phyloP scores from a whole-genome alignment of 1,140 invertebrate genomes.

The Himalopsyche phryganea region DNA sequence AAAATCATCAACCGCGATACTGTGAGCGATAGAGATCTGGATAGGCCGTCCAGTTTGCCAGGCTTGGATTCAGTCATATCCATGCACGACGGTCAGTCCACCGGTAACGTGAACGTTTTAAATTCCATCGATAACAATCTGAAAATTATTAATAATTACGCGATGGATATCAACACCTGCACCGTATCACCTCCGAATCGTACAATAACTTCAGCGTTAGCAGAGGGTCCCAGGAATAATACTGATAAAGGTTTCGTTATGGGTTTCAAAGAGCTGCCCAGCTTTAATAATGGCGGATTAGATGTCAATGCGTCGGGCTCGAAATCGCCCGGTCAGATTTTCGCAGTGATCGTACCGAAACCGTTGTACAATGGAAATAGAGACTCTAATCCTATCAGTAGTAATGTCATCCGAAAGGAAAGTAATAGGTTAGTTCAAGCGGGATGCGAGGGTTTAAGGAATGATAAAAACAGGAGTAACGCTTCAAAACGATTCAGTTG shows the following conservation, averaged over 20 bases:
- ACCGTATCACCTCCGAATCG: constrained; percentile 49
- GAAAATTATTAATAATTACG: constrained; percentile 1
- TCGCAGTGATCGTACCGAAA: constrained; percentile 51
- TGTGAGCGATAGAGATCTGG: constrained; percentile 29
- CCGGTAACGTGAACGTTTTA: constrained; percentile 5
- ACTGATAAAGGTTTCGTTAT: constrained; percentile 38
- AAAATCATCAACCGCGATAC: constrained; percentile 38
- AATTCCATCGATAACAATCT: constrained; percentile 13
- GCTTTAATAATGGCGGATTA: constrained; percentile 26
- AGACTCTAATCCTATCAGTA: too few species aligned
- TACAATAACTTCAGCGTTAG: constrained; percentile 43
- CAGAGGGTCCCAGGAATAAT: constrained; percentile 29
- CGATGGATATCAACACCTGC: constrained; percentile 33
- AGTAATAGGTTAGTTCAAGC: constrained; percentile 5
- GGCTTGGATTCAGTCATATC: constrained; percentile 21
- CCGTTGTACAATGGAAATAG: constrained; percentile 29
- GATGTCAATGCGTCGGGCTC: constrained; percentile 25
- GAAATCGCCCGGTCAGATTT: constrained; percentile 42
- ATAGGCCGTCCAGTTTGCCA: constrained; percentile 41
- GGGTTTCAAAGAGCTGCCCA: constrained; percentile 47
- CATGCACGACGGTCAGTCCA: not conserved
- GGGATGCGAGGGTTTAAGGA: not conserved
- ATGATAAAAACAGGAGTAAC: not conserved
- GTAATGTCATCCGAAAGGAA: not conserved
- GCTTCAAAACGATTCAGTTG: constrained; percentile 43